Base-by-base conservation (phyloP, 1,140 invertebrate genomes). In the Myzus persicae region DNA sequence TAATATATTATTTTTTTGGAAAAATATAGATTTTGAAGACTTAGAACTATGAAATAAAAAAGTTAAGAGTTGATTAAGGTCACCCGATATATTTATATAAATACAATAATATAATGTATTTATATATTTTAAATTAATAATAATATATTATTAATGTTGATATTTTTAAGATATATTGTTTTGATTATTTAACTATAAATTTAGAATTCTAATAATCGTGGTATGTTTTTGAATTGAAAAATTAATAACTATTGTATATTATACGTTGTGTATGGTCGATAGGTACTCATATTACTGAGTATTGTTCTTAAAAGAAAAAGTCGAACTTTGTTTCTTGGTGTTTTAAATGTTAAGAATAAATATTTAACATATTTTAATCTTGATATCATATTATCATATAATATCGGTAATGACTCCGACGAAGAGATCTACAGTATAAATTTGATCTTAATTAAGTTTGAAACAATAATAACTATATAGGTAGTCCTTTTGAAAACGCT, bases 401-500 rank as follows among this genome's bases (percentile, higher is more conserved):
- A 36, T 14, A 84, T 26, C 42, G 24, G 26, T 18, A 48, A 48
- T 8, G 46, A 51, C 22, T 51, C 20, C 14, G 36, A 89, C 36
- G 54, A 89, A 89, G 46, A 51, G 88, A 54, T 89, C 20, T 48
- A 11, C 9, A 38, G 38, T 40, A 54, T 89, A 26, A 54, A 85
- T 51, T 89, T 8, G 46, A 36, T 51, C 46, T 54, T 89, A 89
- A 89, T 89, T 54, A 89, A 89, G 88, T 89, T 89, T 26, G 11
- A 54, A 89, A 89, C 36, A 89, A 89, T 51, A 89, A 89, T 48
- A 54, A 87, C 59, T n/a, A 46, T n/a, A 46, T 84, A 84, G 42
- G 26, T 7, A 51, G 46, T 88, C 31, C 87, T 89, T 54, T 51
- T 38, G 88, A 89, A 40, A 89, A 89, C 9, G 88, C 48, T 89